Evolutionary conservation across 2,888 invertebrate genomes (phyloP), one percentile per base, ranked within the genome.

Genomic region (Hydrotaea diabolus): DNA sequence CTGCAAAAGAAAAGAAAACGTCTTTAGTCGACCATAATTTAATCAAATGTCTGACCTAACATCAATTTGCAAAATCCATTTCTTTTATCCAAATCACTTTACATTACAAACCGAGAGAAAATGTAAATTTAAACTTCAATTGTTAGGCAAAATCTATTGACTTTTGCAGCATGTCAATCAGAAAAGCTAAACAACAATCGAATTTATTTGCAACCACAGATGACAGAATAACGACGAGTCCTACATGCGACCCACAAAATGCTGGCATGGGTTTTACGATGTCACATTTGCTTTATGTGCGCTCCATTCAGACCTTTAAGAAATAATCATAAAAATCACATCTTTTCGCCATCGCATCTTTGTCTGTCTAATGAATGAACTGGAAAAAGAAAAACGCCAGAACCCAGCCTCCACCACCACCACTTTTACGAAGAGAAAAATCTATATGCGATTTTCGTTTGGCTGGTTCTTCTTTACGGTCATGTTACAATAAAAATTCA

Each of bases 401-500:
- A 57, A 23, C 21, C n/a, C n/a, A n/a, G 13, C 13, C 57, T 2
- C 7, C 36, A 36, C 36, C 36, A 36, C 36, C 36, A 36, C 36
- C 36, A 36, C 36, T 5, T 3, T 8, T 11, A 9, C n/a, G 13
- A 31, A 31, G 1, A 13, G 15, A 62, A 2, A n/a, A n/a, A 62
- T 36, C 5, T 36, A 15, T 31, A 64, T 17, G 17, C 26, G 4
- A 39, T 62, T n/a, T 62, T 55, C 26, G 23, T 36, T 31, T 43
- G 31, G 46, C 76, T 64, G 2, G 31, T 31, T 31, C 31, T 4
- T 73, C 57, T 79, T 79, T 80, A 77, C 77, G 57, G 72, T 49
- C 19, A 55, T 53, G 19, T 21, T 79, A 66, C 26, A 77, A 83
- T 83, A 77, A 83, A 83, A 83, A 49, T 77, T 83, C 66, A 82